A percentile compares a stretch with the other conserved stretches of the same genome.
phyloP scores from a whole-genome alignment of 1,140 invertebrate genomes.

The Ganaspis sp. region DNA sequence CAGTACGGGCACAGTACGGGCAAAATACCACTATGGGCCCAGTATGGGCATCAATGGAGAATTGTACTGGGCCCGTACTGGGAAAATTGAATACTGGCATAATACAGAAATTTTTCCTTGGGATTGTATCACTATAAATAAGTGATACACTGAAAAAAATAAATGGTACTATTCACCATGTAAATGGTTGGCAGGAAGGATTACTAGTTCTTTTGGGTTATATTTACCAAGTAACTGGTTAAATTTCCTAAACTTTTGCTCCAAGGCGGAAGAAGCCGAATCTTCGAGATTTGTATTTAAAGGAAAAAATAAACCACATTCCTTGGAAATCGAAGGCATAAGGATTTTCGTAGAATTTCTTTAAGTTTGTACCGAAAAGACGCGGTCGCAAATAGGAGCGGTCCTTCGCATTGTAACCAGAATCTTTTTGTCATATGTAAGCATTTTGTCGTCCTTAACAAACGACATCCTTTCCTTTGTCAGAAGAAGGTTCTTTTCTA shows the following conservation, averaged over 20 bases:
- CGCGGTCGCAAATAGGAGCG: background rate
- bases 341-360: conserved; percentile 38
- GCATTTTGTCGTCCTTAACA: conserved; percentile 52
- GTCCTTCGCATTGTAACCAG: conserved; percentile 45
- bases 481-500: conserved; percentile 39
- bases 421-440: conserved; percentile 55
- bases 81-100: too few species aligned
- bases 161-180: too few species aligned
- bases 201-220: too few species aligned
- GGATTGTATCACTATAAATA: too few species aligned
- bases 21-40: too few species aligned
- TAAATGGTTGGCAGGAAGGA: too few species aligned
- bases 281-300: background rate
- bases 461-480: conserved; percentile 62
- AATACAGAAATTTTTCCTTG: too few species aligned
- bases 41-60: too few species aligned
- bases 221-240: too few species aligned
- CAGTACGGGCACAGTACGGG: too few species aligned
- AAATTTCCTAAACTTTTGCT: background rate
- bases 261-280: background rate
- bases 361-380: conserved; percentile 39
- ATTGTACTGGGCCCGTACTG: too few species aligned
- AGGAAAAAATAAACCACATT: conserved; percentile 3
- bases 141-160: too few species aligned
- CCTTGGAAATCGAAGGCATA: conserved; percentile 30